These are phyloP conservation scores for Eilema sororculum DNA, from an alignment of 2,888 invertebrate species.

Conservation along the genomic window DNA sequence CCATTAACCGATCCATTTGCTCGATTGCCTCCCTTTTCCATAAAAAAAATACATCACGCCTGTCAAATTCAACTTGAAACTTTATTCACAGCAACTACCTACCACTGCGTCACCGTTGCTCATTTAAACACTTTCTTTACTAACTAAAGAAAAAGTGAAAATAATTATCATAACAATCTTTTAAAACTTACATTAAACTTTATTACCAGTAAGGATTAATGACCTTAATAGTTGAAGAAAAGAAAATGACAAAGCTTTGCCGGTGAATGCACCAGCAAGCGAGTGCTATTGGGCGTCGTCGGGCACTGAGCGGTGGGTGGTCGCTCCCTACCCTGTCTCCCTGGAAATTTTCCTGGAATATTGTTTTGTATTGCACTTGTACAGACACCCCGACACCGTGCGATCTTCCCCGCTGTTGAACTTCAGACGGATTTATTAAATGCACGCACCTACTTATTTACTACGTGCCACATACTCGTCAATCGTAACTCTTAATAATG, in stretches of 20 bases:
- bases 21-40: no score
- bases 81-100: neutral
- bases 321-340: conserved; percentile 37
- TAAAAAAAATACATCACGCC: no score
- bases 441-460: conserved; percentile 50
- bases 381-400: conserved; percentile 41
- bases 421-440: conserved; percentile 57
- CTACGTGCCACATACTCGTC: conserved; percentile 51
- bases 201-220: conserved; percentile 37
- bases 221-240: conserved; percentile 38
- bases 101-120: neutral
- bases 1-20: no score
- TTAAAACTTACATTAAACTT: conserved; percentile 3
- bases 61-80: neutral
- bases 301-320: conserved; percentile 41
- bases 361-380: conserved; percentile 71
- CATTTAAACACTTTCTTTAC: neutral
- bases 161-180: neutral
- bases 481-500: neutral
- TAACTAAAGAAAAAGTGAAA: neutral
- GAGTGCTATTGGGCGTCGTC: conserved; percentile 36
- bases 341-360: conserved; percentile 68
- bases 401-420: conserved; percentile 45
- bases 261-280: conserved; percentile 49
- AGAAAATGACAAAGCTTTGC: conserved; percentile 58